phyloP scores from a whole-genome alignment of 2,797 vertebrate genomes.

The Enteromius anoplus region DNA sequence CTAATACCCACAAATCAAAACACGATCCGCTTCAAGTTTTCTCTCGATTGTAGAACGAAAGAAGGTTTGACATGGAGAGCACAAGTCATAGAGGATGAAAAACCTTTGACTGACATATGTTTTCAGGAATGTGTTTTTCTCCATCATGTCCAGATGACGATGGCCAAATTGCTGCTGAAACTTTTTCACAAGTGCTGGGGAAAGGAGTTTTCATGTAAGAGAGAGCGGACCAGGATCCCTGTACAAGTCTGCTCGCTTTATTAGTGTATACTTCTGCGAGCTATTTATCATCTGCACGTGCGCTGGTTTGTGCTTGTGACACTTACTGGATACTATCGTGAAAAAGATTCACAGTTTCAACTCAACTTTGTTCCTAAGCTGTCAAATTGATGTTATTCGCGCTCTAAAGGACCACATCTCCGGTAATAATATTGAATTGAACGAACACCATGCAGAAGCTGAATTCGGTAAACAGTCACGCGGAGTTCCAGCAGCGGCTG shows the following conservation, averaged over 20 bases:
- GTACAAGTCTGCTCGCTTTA: slow-evolving; percentile 24
- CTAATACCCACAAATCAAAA: slow-evolving; percentile 50
- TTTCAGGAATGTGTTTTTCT: slow-evolving; percentile 24
- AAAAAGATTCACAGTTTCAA: not conserved
- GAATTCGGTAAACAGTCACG: slow-evolving; percentile 67
- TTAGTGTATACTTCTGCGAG: not conserved
- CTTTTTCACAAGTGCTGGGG: slow-evolving; percentile 36
- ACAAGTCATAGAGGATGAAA: slow-evolving; percentile 16
- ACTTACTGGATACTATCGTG: not conserved
- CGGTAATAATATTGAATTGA: not conserved
- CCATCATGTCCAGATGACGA: slow-evolving; percentile 33
- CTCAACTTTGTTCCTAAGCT: not conserved
- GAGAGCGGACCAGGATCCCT: slow-evolving; percentile 8
- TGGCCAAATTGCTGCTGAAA: slow-evolving; percentile 45
- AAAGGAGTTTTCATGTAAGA: slow-evolving; percentile 6
- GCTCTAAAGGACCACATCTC: not conserved
- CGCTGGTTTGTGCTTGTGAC: not conserved
- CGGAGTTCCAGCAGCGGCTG: slow-evolving; percentile 76
- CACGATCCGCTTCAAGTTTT: slow-evolving; percentile 49
- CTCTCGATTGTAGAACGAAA: slow-evolving; percentile 18
- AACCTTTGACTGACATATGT: slow-evolving; percentile 19
- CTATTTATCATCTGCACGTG: not conserved
- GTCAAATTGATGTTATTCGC: not conserved
- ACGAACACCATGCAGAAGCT: slow-evolving; percentile 72
- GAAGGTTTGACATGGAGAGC: slow-evolving; percentile 33